phyloP scores from a whole-genome alignment of 1,140 invertebrate species.

The Brachionus angularis region DNA sequence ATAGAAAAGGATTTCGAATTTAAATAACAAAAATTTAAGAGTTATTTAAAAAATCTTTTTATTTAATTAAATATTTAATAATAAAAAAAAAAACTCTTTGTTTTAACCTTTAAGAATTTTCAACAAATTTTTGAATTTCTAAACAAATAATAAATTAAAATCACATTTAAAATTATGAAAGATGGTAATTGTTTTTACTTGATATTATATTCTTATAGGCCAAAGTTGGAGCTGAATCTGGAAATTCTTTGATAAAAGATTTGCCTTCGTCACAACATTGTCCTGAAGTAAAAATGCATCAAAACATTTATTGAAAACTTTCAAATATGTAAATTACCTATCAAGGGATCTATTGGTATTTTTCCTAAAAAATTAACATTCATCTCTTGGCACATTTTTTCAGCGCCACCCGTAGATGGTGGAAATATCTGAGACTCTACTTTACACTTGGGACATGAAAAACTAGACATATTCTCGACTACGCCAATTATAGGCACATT shows the following conservation, averaged over 20 bases:
- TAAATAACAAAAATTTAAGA: no score
- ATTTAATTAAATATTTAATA: no score
- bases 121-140: no score
- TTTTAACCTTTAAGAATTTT: no score
- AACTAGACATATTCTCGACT: conserved; percentile 92
- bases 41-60: no score
- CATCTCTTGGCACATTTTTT: conserved; percentile 51
- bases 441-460: conserved; percentile 77
- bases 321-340: not conserved
- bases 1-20: no score
- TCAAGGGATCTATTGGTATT: conserved; percentile 58
- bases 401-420: conserved; percentile 63
- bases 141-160: not conserved
- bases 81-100: no score
- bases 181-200: conserved; percentile 11
- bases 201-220: conserved; percentile 19
- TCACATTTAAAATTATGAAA: no score
- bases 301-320: not conserved
- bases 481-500: conserved; percentile 82
- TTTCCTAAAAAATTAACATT: conserved; percentile 57
- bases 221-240: conserved; percentile 65
- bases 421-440: conserved; percentile 64
- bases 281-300: conserved; percentile 50
- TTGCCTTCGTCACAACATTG: conserved; percentile 70
- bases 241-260: conserved; percentile 66